Evolutionary conservation across 37 sponge, comb jelly and placozoan genomes (phyloP).

Genomic region (Hormiphora californensis): DNA sequence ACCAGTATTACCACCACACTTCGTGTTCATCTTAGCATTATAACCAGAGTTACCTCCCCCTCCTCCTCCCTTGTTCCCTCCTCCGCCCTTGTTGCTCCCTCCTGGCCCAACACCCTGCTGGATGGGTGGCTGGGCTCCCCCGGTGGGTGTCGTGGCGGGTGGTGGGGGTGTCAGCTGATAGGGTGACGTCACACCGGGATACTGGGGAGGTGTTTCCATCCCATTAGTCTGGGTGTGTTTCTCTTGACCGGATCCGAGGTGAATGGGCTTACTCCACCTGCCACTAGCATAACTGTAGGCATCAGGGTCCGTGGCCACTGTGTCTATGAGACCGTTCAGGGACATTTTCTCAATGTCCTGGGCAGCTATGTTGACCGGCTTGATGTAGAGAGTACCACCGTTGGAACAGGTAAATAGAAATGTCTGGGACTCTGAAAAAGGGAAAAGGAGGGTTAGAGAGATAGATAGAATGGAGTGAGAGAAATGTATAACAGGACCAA

Average conservation of each 20-base stretch:
- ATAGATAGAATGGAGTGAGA: no score
- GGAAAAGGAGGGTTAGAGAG: no score
- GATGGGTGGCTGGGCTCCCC: neutral
- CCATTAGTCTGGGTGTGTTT: conserved; percentile 51
- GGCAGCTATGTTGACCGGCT: conserved; percentile 10
- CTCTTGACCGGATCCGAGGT: neutral
- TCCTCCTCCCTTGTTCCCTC: neutral
- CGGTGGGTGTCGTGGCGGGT: no score
- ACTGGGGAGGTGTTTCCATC: conserved; percentile 9
- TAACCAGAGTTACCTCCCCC: no score
- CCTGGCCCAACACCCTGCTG: neutral
- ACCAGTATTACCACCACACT: no score
- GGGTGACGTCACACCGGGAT: neutral
- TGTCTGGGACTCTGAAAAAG: conserved; percentile 50
- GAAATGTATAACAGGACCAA: no score
- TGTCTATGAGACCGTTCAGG: conserved; percentile 46
- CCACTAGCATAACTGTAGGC: conserved; percentile 37
- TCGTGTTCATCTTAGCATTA: conserved; percentile 27
- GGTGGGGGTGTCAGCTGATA: no score
- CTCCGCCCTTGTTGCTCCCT: neutral
- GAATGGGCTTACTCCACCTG: conserved; percentile 32
- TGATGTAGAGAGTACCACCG: conserved; percentile 48
- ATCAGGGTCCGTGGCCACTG: neutral
- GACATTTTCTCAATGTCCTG: conserved; percentile 48
- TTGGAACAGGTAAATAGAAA: conserved; percentile 34